Percentiles rank a stretch among this genome's conserved stretches.
Evolutionary conservation across 35 echinoderm and acorn worm species (phyloP).

Genomic region (Heliocidaris erythrogramma): DNA sequence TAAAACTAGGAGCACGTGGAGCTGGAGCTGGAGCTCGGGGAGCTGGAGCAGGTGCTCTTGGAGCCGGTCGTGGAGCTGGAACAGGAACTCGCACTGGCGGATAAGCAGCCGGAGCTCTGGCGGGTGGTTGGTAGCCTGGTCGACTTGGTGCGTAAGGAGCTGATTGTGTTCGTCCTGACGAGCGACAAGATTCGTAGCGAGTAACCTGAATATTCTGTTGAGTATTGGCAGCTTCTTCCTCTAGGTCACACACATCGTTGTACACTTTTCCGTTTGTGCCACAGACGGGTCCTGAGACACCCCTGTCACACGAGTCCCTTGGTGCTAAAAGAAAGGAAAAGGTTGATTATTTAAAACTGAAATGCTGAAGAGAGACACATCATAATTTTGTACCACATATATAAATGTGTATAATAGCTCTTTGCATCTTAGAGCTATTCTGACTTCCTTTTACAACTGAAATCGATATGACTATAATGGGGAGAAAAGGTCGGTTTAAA

Average conservation of each 20-base stretch:
- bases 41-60: background rate
- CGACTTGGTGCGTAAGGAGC: background rate
- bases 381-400: too few species aligned
- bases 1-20: background rate
- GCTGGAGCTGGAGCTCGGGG: background rate
- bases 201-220: background rate
- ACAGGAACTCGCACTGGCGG: background rate
- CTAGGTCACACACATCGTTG: constrained; percentile 12
- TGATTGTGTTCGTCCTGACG: background rate
- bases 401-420: too few species aligned
- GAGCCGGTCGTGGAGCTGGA: background rate
- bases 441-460: too few species aligned
- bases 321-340: background rate
- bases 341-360: too few species aligned
- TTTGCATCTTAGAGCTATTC: too few species aligned
- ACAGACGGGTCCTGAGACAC: constrained; percentile 15
- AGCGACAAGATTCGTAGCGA: background rate
- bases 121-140: background rate
- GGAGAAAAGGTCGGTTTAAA: too few species aligned
- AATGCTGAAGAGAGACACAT: too few species aligned
- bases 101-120: background rate
- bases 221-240: background rate
- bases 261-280: constrained; percentile 6
- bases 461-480: too few species aligned
- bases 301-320: constrained; percentile 17